Evolutionary conservation across 2,113 vertebrate species (phyloP).

Genomic region (Dendrocopos noguchii): DNA sequence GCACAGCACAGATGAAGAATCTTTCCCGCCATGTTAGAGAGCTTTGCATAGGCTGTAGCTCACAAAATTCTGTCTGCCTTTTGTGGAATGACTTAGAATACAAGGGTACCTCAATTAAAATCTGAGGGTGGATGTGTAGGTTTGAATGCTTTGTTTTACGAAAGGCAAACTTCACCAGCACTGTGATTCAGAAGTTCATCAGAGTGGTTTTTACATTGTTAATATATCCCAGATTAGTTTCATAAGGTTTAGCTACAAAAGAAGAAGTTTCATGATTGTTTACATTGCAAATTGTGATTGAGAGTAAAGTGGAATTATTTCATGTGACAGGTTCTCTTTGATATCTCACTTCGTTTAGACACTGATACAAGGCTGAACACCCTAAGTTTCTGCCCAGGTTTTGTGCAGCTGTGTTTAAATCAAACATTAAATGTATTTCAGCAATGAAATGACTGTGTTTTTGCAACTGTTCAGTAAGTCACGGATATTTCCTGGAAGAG

Average conservation of each 20-base stretch:
- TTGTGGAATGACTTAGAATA: not conserved
- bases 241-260: not conserved
- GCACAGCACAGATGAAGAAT: not conserved
- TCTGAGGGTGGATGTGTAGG: not conserved
- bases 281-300: not conserved
- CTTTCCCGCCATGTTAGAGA: not conserved
- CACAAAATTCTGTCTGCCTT: not conserved
- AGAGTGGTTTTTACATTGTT: not conserved
- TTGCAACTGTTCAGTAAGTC: not conserved
- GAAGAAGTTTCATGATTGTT: not conserved
- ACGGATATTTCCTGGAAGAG: not conserved
- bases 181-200: not conserved
- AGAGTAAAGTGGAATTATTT: not conserved
- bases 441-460: not conserved
- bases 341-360: not conserved
- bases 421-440: conserved; percentile 12
- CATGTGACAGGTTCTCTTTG: not conserved
- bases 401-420: conserved; percentile 31
- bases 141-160: not conserved
- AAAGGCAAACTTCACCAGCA: not conserved
- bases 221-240: not conserved
- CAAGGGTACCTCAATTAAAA: not conserved
- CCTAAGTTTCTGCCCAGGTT: not conserved
- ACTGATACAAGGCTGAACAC: not conserved
- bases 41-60: not conserved